Evolutionary conservation across 2,113 vertebrate species (phyloP).

Genomic region (Scalopus aquaticus): DNA sequence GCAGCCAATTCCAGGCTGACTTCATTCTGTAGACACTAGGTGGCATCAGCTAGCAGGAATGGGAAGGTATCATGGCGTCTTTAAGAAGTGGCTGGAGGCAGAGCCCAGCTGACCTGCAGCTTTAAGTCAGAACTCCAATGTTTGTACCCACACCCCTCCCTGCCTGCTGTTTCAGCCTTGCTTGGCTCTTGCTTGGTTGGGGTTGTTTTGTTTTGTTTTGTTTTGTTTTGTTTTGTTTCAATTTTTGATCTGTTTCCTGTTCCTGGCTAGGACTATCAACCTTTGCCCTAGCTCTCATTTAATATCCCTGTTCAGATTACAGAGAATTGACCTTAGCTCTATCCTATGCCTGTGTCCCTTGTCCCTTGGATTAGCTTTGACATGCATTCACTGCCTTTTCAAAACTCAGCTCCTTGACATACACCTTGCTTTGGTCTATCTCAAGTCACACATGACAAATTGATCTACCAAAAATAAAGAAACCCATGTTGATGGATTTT

Average conservation of each 20-base stretch:
- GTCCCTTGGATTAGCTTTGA: not conserved
- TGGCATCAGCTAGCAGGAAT: slow-evolving; percentile 40
- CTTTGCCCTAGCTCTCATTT: not conserved
- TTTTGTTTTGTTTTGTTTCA: not conserved
- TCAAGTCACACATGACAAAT: not conserved
- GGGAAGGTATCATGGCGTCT: not conserved
- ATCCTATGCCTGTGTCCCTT: not conserved
- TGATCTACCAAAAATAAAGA: not conserved
- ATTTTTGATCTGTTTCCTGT: not conserved
- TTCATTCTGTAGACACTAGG: slow-evolving; percentile 46
- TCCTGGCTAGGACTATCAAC: not conserved
- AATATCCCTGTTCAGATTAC: not conserved
- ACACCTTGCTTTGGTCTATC: not conserved
- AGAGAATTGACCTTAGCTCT: not conserved
- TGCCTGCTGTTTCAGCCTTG: not conserved
- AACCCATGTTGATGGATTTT: not conserved
- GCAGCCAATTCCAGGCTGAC: not conserved
- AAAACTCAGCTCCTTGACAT: not conserved
- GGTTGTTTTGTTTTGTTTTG: too few relatives aligned
- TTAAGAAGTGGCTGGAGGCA: not conserved
- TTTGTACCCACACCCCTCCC: not conserved
- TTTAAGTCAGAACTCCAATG: not conserved
- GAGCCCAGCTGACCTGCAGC: not conserved
- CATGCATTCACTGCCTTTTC: not conserved
- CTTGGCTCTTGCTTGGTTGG: not conserved